A percentile compares a stretch with the other conserved stretches of the same genome.
phyloP scores from a whole-genome alignment of 2,888 invertebrate genomes.

The Caenorhabditis drosophilae region DNA sequence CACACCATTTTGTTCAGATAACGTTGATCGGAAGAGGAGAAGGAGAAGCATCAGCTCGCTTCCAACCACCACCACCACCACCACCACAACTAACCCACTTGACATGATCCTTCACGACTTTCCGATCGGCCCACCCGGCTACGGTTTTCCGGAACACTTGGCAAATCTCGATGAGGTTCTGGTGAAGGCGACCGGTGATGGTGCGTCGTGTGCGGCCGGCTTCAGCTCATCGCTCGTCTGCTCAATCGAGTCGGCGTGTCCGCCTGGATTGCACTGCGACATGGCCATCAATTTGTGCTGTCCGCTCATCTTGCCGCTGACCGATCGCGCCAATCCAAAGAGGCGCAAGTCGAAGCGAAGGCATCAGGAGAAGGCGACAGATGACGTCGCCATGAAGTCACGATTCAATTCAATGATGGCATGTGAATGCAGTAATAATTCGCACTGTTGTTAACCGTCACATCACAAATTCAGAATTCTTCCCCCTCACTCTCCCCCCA shows the following conservation, averaged over 20 bases:
- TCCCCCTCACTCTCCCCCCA: too few relatives aligned
- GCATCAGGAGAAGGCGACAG: conserved; percentile 7
- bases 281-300: conserved; percentile 57
- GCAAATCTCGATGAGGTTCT: conserved; percentile 58
- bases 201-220: conserved; percentile 59
- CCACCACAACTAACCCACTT: conserved; percentile 15
- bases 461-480: too few relatives aligned
- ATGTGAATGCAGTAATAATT: conserved; percentile 30
- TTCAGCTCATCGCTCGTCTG: conserved; percentile 54
- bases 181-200: conserved; percentile 61
- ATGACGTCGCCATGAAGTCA: neutral
- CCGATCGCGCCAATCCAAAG: conserved; percentile 46
- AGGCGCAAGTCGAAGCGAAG: conserved; percentile 17
- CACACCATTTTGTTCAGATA: too few relatives aligned
- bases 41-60: too few relatives aligned
- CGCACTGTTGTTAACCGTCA: too few relatives aligned
- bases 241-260: conserved; percentile 48
- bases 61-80: neutral
- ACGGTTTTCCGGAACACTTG: conserved; percentile 56
- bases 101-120: conserved; percentile 58
- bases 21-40: too few relatives aligned
- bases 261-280: conserved; percentile 64
- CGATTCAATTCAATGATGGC: conserved; percentile 13
- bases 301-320: conserved; percentile 62
- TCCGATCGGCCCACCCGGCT: conserved; percentile 60